Conservation (phyloP, 2,797 vertebrate species). For the Enteromius viviparus region DNA sequence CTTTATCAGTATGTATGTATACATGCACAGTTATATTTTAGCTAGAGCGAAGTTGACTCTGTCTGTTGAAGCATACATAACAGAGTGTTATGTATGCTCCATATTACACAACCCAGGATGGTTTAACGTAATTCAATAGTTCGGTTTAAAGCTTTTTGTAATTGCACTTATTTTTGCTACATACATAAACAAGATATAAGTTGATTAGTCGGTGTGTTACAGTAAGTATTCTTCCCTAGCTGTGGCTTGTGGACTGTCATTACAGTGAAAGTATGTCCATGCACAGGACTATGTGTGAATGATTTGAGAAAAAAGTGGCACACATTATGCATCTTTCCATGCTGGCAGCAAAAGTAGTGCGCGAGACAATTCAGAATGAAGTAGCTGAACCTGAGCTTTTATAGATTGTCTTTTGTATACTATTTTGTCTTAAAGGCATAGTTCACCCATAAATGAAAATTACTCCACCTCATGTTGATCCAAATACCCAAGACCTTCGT, state of each 20-base stretch:
- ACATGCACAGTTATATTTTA: background rate
- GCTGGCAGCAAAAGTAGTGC: background rate
- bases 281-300: too few relatives aligned
- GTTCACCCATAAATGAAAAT: background rate
- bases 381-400: background rate
- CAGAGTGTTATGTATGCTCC: too few relatives aligned
- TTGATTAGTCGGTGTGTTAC: background rate
- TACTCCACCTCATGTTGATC: background rate
- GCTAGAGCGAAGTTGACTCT: background rate
- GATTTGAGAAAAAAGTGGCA: background rate
- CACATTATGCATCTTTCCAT: background rate
- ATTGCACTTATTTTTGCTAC: background rate
- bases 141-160: background rate
- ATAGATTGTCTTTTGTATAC: background rate
- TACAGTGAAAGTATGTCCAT: too few relatives aligned
- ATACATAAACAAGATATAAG: background rate
- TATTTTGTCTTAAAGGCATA: background rate
- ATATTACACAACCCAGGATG: background rate
- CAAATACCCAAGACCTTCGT: background rate
- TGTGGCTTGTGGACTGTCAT: background rate
- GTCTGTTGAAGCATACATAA: background rate
- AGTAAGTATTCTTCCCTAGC: background rate
- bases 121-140: background rate
- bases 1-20: background rate
- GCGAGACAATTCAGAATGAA: background rate